Evolutionary conservation across 2,888 invertebrate species (phyloP), one percentile per base, ranked within the genome.

Genomic region (Dascillus cervinus): DNA sequence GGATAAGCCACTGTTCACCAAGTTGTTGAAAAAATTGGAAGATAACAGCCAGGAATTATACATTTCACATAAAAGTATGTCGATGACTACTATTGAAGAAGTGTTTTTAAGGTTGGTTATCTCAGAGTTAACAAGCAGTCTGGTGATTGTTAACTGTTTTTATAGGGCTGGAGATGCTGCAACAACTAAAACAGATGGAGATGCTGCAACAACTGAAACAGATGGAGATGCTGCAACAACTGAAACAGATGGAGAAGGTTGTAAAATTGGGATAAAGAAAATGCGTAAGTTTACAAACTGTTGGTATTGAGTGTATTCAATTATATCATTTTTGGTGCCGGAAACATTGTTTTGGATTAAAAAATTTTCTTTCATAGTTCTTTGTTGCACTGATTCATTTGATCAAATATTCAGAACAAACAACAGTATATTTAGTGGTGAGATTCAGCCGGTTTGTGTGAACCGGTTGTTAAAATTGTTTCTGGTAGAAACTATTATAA

Each of bases 51-150:
- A 63, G 0, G 54, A 66, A 3, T 64, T 88, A n/a, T 78, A 78
- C 1, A 78, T 94, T 23, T 70, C 44, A 3, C 79, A 82, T 4
- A 82, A 90, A 34, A 86, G 89, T 0, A 76, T 92, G 0, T 84
- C 89, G 0, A 76, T 88, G 10, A 89, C 92, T 0, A 91, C 92
- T 0, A 71, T 96, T 52, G 95, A 96, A 60, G 92, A 95, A 63
- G 92, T 96, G 2, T 92, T 91, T 60, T 60, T 92, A 27, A 84
- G 77, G 86, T 62, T 47, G 41, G 39, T 32, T 26, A 19, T 10
- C 12, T 13, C 4, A 14, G 9, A 20, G n/a, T 14, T n/a, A 8
- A 6, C 13, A n/a, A n/a, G n/a, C n/a, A n/a, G n/a, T n/a, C n/a
- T n/a, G n/a, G n/a, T 31, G 1, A 22, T 42, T 22, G 5, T 34